These are phyloP conservation scores for Crossaster papposus DNA, from an alignment of 53 echinoderm and acorn worm species.

Conservation along the genomic window DNA sequence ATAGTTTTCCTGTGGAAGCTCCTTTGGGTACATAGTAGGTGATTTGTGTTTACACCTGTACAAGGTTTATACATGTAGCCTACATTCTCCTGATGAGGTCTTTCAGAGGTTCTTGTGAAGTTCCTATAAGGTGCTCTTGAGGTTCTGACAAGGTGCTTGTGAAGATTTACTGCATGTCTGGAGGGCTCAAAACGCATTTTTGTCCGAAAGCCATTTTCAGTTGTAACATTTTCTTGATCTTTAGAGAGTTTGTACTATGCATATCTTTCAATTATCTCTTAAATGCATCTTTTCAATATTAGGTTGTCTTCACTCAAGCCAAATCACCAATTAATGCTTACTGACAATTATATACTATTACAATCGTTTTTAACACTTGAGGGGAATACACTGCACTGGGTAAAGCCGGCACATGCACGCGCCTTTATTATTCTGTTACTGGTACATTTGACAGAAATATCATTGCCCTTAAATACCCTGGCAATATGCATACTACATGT, in stretches of 20 bases:
- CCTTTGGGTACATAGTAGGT: too few relatives aligned
- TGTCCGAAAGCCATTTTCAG: background rate
- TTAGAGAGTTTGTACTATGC: background rate
- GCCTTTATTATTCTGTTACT: background rate
- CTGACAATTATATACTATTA: background rate
- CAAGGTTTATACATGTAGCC: background rate
- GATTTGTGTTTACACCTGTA: background rate
- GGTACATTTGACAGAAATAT: background rate
- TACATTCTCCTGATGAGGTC: background rate
- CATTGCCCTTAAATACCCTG: background rate
- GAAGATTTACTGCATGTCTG: background rate
- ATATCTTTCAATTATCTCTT: background rate
- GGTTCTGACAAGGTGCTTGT: background rate
- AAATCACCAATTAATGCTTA: background rate
- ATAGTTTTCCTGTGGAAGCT: background rate
- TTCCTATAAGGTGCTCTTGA: too few relatives aligned
- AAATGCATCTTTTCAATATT: background rate
- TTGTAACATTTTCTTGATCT: background rate
- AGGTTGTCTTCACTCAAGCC: constrained; percentile 22
- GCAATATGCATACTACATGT: background rate
- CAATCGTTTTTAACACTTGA: background rate
- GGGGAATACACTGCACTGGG: background rate
- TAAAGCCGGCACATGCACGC: background rate
- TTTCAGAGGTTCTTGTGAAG: background rate
- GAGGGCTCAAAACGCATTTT: too few relatives aligned